Conservation (phyloP, 2,113 vertebrate species). For the Malurus melanocephalus region DNA sequence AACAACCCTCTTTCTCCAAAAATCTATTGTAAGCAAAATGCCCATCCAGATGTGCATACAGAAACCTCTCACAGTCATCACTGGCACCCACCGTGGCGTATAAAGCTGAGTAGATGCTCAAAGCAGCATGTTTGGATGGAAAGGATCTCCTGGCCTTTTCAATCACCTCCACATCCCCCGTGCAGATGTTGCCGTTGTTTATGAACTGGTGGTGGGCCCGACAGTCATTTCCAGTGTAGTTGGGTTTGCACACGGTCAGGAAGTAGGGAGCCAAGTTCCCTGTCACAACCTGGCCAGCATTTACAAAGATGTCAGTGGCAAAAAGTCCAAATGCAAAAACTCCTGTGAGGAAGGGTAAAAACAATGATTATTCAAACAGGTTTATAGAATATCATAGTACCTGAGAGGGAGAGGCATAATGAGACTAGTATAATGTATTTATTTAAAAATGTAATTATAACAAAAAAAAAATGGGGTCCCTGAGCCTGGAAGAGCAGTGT, state of each 20-base stretch:
- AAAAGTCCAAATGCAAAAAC: slow-evolving; percentile 98
- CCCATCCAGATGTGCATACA: neutral
- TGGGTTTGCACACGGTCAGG: slow-evolving; percentile 94
- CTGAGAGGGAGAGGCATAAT: neutral
- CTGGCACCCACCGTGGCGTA: slow-evolving; percentile 88
- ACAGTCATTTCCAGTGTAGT: slow-evolving; percentile 91
- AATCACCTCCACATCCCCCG: slow-evolving; percentile 84
- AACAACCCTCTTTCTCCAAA: neutral
- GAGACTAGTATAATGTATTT: neutral
- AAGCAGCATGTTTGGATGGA: slow-evolving; percentile 94
- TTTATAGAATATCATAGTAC: neutral
- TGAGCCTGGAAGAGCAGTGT: neutral
- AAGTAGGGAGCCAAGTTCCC: slow-evolving; percentile 94
- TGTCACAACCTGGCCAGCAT: slow-evolving; percentile 94
- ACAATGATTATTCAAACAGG: neutral
- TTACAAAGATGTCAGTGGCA: slow-evolving; percentile 98
- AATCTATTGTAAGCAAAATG: neutral
- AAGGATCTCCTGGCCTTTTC: slow-evolving; percentile 92
- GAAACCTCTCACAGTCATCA: neutral
- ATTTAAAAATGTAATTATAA: neutral
- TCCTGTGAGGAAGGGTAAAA: slow-evolving; percentile 73
- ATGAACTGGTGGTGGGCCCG: slow-evolving; percentile 87
- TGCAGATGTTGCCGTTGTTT: slow-evolving; percentile 90
- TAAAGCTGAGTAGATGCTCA: slow-evolving; percentile 95
- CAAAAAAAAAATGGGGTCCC: neutral